Evolutionary conservation across 1,140 invertebrate species (phyloP).

Genomic region (Caenorhabditis remanei): DNA sequence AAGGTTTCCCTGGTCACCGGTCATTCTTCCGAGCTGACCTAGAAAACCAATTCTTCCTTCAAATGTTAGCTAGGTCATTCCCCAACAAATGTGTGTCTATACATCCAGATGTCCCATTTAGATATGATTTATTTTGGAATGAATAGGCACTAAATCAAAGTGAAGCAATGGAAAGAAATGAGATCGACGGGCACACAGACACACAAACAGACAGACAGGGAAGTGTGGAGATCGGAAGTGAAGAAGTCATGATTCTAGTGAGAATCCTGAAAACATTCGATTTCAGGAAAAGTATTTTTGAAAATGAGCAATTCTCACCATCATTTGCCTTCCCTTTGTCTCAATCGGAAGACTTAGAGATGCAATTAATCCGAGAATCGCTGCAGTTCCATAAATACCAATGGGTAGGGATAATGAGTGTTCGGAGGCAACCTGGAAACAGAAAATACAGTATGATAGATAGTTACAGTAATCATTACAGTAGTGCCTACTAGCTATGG

Average conservation of each 20-base stretch:
- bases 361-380: slow-evolving; percentile 84
- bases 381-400: slow-evolving; percentile 84
- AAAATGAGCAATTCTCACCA: slow-evolving; percentile 59
- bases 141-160: no score
- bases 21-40: no score
- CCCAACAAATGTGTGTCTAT: no score
- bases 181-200: no score
- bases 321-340: slow-evolving; percentile 82
- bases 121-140: no score
- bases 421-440: slow-evolving; percentile 82
- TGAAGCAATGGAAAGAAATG: no score
- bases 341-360: slow-evolving; percentile 86
- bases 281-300: neutral
- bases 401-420: slow-evolving; percentile 84
- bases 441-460: neutral
- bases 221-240: no score
- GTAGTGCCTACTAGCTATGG: neutral
- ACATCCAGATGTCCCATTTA: no score
- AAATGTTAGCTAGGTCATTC: no score
- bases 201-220: no score
- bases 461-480: neutral
- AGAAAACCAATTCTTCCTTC: no score
- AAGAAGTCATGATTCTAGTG: neutral
- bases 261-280: neutral
- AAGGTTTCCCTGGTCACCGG: no score